Evolutionary conservation across 2,797 vertebrate species (phyloP).

Genomic region (Cottoperca gobio): DNA sequence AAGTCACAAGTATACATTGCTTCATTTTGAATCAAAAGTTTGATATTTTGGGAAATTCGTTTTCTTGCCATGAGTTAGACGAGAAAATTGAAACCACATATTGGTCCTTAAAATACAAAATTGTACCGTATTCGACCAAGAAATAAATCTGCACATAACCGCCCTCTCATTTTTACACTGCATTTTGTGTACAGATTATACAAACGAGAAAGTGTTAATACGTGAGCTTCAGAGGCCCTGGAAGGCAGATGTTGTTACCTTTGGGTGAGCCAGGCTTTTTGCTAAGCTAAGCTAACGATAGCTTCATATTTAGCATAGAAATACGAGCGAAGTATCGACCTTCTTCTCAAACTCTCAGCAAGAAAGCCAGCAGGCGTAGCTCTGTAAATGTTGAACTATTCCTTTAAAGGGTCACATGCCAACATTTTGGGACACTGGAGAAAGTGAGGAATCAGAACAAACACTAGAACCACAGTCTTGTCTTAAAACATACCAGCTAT

Average conservation of each 20-base stretch:
- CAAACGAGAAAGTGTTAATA: background rate
- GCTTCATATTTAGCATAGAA: background rate
- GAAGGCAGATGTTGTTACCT: background rate
- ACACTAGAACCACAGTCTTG: background rate
- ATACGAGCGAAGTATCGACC: background rate
- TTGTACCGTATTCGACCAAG: too few species aligned
- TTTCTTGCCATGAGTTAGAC: background rate
- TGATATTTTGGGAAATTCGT: background rate
- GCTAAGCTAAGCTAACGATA: background rate
- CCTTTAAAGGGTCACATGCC: background rate
- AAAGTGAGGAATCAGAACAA: background rate
- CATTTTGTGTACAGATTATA: background rate
- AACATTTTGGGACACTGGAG: background rate
- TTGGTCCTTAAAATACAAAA: conserved; percentile 7
- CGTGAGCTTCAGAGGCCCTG: too few species aligned
- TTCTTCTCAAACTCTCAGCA: background rate
- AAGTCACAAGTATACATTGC: too few species aligned
- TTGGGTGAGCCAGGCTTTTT: background rate
- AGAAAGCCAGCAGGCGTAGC: background rate
- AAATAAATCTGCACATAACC: background rate
- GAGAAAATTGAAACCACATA: background rate
- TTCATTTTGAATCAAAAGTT: background rate
- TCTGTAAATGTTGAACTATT: background rate
- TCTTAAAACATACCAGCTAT: background rate
- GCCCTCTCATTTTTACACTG: background rate